Conservation (phyloP, 2,888 invertebrate genomes). For the Cremastinae sp. region DNA sequence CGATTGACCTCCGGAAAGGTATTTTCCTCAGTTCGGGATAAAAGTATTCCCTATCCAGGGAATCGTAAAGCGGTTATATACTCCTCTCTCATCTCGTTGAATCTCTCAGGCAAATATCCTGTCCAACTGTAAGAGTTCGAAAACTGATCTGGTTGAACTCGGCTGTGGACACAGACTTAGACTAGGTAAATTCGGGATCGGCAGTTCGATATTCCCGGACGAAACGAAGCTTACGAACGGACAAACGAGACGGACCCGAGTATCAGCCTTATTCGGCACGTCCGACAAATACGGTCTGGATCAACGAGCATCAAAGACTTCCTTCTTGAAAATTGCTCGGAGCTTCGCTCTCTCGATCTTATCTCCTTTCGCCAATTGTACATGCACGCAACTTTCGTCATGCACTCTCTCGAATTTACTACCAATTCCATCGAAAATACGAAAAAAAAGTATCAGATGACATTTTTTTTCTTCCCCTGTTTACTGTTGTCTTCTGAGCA, state of each 20-base stretch:
- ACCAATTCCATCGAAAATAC: too few relatives aligned
- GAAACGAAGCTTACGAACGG: too few relatives aligned
- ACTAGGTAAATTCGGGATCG: conserved; percentile 32
- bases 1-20: not conserved
- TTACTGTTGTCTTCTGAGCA: too few relatives aligned
- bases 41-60: not conserved
- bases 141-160: conserved; percentile 12
- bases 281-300: conserved; percentile 56
- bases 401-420: not conserved
- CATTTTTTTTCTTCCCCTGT: too few relatives aligned
- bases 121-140: conserved; percentile 6
- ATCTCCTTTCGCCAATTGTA: not conserved
- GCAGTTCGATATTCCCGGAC: conserved; percentile 45
- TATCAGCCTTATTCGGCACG: conserved; percentile 52
- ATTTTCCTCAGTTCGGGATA: not conserved
- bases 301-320: conserved; percentile 49
- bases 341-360: conserved; percentile 2
- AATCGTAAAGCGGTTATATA: conserved; percentile 13
- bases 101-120: conserved; percentile 1
- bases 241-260: conserved; percentile 46
- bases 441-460: too few relatives aligned
- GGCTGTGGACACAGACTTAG: conserved; percentile 13
- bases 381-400: conserved; percentile 7
- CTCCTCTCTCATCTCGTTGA: not conserved
- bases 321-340: conserved; percentile 35